Percentiles rank a stretch among this genome's conserved stretches.
Conservation (phyloP, 1,140 invertebrate species). For the Potamilus streckersoni region DNA sequence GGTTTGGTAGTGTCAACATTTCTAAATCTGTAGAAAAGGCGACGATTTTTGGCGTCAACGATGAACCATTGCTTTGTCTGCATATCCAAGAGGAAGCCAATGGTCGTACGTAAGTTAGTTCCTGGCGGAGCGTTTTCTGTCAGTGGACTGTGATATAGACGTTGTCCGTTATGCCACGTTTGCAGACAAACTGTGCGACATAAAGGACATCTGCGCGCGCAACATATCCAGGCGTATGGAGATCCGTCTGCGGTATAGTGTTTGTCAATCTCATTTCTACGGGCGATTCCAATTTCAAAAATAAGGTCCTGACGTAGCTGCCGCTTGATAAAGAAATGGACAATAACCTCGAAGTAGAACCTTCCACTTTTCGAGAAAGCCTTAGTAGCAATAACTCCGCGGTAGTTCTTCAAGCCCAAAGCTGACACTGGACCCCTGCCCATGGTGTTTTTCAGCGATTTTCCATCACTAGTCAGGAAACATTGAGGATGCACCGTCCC, state of each 20-base stretch:
- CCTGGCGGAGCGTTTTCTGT: conserved; percentile 30
- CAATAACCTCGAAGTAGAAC: conserved; percentile 32
- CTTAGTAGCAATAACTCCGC: conserved; percentile 17
- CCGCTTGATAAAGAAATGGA: conserved; percentile 30
- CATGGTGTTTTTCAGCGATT: conserved; percentile 18
- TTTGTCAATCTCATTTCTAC: conserved; percentile 30
- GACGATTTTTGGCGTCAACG: conserved; percentile 28
- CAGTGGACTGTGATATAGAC: conserved; percentile 22
- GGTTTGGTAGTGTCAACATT: conserved; percentile 28
- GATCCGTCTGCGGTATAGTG: conserved; percentile 30
- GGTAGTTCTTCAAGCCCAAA: conserved; percentile 29
- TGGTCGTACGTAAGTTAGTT: conserved; percentile 24
- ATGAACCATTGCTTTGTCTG: conserved; percentile 30
- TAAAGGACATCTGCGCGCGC: conserved; percentile 25
- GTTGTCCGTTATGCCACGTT: conserved; percentile 30
- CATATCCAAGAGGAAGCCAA: conserved; percentile 28
- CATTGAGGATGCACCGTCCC: conserved; percentile 19
- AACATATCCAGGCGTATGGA: conserved; percentile 18
- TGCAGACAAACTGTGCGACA: conserved; percentile 31
- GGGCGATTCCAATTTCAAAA: conserved; percentile 23
- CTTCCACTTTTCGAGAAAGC: conserved; percentile 19
- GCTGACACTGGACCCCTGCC: conserved; percentile 17
- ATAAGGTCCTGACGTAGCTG: conserved; percentile 31
- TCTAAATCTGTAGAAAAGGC: conserved; percentile 28
- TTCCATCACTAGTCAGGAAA: conserved; percentile 17